Evolutionary conservation across 2,113 vertebrate genomes (phyloP), one percentile per base, ranked within the genome.

Genomic region (Psittacula cyanocephala): DNA sequence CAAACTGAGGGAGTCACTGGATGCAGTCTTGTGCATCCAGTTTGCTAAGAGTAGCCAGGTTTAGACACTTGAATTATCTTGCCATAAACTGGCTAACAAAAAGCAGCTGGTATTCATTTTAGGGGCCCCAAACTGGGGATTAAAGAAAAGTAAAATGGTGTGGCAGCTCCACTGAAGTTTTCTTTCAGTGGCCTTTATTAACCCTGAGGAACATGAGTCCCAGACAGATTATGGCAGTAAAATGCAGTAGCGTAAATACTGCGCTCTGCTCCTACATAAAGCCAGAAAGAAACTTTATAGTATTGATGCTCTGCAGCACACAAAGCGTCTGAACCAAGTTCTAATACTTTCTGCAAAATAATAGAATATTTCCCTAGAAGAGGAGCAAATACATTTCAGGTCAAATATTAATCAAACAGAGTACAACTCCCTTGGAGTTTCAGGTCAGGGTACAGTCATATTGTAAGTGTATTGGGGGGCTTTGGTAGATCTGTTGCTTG

Each of bases 41-140:
- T 93, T 94, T 63, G 59, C 82, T 94, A 72, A 88, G 77, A 29
- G 57, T 75, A 37, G 55, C 76, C 57, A 52, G 60, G 65, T 86
- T 88, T 72, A 75, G 77, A 64, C 78, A 52, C 9, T 43, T 88
- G 55, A 81, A 75, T 78, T 93, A 35, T 50, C 41, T 88, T 91
- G 76, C 77, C 60, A 68, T 33, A 68, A 69, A 50, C 31, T 33
- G 35, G 64, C 90, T 86, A 68, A 67, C 29, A 68, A 59, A 90
- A 90, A 85, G 50, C 72, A 91, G 50, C 76, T 92, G 74, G 50
- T 55, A 37, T 70, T 95, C 23, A 81, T 93, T 93, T 86, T 62
- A 55, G 47, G 70, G 72, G 72, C 50, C 47, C 29, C 64, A 78
- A 88, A 75, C 8, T 59, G 47, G 35, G 33, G n/a, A 49, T 53